Conservation (phyloP, 2,113 vertebrate species). For the Corvus cornix region DNA sequence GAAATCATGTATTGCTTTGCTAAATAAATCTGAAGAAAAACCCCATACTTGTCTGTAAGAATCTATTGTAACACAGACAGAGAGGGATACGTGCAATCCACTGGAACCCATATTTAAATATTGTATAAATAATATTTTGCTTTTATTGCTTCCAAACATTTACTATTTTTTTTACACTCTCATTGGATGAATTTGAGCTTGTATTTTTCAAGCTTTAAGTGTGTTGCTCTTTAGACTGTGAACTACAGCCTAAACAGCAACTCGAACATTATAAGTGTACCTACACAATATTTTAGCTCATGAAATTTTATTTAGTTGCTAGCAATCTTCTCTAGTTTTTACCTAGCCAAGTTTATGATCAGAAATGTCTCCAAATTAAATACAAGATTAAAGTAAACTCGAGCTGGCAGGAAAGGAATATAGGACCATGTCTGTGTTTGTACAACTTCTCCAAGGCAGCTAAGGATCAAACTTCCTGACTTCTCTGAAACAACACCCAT, state of each 20-base stretch:
- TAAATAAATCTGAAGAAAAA: not conserved
- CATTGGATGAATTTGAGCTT: not conserved
- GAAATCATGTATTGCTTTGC: not conserved
- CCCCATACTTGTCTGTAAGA: not conserved
- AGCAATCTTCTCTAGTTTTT: not conserved
- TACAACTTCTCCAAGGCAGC: conserved; percentile 1
- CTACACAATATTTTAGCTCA: not conserved
- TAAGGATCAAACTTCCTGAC: conserved; percentile 54
- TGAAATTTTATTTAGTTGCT: not conserved
- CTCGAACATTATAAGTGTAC: not conserved
- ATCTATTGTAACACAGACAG: not conserved
- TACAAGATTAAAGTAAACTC: not conserved
- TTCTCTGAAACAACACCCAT: conserved; percentile 26
- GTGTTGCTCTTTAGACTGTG: not conserved
- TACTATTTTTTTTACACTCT: not conserved
- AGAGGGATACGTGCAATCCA: not conserved
- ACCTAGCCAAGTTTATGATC: not conserved
- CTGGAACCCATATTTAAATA: not conserved
- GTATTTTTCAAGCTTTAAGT: not conserved
- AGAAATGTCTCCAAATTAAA: not conserved
- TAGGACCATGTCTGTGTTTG: not conserved
- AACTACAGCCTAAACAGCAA: not conserved
- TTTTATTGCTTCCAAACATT: not conserved
- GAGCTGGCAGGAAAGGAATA: not conserved
- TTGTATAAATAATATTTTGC: not conserved